Conservation (phyloP, 2,113 vertebrate genomes). For the Oryzias javanicus region DNA sequence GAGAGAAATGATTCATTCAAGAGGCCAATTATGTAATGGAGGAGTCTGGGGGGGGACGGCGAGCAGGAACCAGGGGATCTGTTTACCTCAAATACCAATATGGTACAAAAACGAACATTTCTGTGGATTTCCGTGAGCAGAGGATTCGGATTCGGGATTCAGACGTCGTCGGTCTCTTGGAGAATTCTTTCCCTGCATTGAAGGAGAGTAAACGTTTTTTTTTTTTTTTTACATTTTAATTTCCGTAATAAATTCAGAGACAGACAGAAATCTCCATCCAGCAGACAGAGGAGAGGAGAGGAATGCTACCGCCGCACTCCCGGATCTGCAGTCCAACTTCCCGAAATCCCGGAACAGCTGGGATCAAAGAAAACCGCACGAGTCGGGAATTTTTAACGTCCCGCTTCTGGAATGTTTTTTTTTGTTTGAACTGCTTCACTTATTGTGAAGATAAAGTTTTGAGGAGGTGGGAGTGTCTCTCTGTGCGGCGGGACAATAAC, state of each 20-base stretch:
- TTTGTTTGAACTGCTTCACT: constrained; percentile 12
- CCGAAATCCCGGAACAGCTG: constrained; percentile 1
- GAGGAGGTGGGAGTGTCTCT: constrained; percentile 1
- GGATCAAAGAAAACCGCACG: constrained; percentile 50
- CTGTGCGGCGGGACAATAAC: not conserved
- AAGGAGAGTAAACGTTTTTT: not conserved
- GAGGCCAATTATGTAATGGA: constrained; percentile 5
- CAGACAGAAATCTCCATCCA: not conserved
- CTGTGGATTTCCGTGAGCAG: not conserved
- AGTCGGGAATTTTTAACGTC: constrained; percentile 21
- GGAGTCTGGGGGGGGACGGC: not conserved
- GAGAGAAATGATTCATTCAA: constrained; percentile 11
- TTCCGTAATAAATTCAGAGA: not conserved
- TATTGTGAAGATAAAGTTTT: not conserved
- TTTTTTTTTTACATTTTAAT: not conserved
- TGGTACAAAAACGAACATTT: constrained; percentile 30
- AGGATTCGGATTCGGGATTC: not conserved
- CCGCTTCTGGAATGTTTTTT: constrained; percentile 27
- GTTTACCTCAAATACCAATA: constrained; percentile 36
- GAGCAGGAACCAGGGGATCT: constrained; percentile 2
- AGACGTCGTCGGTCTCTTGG: constrained; percentile 5
- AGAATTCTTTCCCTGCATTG: not conserved
- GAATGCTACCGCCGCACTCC: not conserved
- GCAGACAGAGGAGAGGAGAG: not conserved
- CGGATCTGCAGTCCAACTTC: not conserved